Evolutionary conservation across 2,888 invertebrate species (phyloP).

Genomic region (Drosophila siamana): DNA sequence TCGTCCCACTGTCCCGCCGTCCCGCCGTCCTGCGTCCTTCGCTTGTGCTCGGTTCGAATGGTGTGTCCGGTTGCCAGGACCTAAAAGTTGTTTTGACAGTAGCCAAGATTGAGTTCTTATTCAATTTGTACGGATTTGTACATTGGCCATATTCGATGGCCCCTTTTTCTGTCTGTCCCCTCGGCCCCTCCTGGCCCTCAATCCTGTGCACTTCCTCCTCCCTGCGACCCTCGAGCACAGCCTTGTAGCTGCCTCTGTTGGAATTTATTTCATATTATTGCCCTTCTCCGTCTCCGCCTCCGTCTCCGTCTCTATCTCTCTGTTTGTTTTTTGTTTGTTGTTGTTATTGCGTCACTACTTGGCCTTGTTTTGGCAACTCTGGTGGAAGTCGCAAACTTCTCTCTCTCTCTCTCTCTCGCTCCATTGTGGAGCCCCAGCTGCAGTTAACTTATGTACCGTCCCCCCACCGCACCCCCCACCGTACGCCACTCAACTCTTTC

Average conservation of each 20-base stretch:
- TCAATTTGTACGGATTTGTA: constrained; percentile 77
- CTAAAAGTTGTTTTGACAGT: constrained; percentile 73
- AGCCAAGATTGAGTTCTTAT: constrained; percentile 79
- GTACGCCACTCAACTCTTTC: neutral
- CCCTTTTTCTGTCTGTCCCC: constrained; percentile 1
- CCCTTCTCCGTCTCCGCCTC: constrained; percentile 18
- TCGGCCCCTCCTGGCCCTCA: no score
- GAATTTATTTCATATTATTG: constrained; percentile 77
- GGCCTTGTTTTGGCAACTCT: constrained; percentile 70
- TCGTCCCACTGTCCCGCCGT: neutral
- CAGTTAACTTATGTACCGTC: constrained; percentile 67
- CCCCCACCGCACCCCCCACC: constrained; percentile 11
- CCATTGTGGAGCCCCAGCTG: constrained; percentile 68
- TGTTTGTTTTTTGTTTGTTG: constrained; percentile 16
- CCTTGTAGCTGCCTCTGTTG: constrained; percentile 36
- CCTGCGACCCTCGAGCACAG: no score
- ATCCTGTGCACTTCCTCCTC: no score
- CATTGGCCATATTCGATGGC: constrained; percentile 35
- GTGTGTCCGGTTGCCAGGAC: constrained; percentile 51
- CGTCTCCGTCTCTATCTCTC: neutral
- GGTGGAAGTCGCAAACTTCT: constrained; percentile 55
- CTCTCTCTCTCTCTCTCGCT: constrained; percentile 7
- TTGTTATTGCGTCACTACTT: constrained; percentile 54
- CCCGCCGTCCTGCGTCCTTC: constrained; percentile 10
- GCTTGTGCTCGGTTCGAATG: constrained; percentile 11